Evolutionary conservation across 2,888 invertebrate genomes (phyloP), one percentile per base, ranked within the genome.

Genomic region (Eremobia ochroleuca): DNA sequence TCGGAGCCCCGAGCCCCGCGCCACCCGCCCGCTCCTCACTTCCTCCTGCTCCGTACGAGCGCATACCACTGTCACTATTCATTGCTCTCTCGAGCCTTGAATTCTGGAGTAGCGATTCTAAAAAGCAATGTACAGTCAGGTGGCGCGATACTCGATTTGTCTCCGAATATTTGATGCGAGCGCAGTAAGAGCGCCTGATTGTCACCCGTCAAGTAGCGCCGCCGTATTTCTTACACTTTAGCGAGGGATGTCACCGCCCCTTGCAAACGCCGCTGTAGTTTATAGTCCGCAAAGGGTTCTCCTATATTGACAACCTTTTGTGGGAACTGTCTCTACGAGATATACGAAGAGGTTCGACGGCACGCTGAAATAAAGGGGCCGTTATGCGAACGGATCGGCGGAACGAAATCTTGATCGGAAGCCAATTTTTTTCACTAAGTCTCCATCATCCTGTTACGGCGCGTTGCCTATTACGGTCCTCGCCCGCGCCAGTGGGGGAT

Each of bases 61-160:
- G 76, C 79, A 86, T 73, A 65, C 73, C 55, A 21, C 67, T 66
- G 66, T 76, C 77, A 69, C 87, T 83, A 87, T 90, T 89, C 92
- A 91, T 91, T 91, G 88, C 90, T 89, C 92, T 86, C 91, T 77
- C 68, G 87, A 85, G 88, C 84, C 87, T 85, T 88, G 89, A 91
- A 91, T 91, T 86, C 78, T 85, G 72, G 76, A 90, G 82, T 79
- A 73, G 76, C 43, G 78, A 86, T 77, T 88, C 87, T 89, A 90
- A 89, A 90, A 89, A 91, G 88, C 90, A 85, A 91, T 89, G 90
- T 91, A 88, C 85, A 83, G 88, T 81, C 85, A 88, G 85, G 88
- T 87, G 85, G 72, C 82, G 76, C 76, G 67, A 75, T 65, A 77
- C 81, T 79, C 73, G 79, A 85, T 85, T 79, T 77, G 70, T 78